These are phyloP conservation scores for Poecilia gillii DNA, from an alignment of 2,797 vertebrate genomes.

Conservation along the genomic window DNA sequence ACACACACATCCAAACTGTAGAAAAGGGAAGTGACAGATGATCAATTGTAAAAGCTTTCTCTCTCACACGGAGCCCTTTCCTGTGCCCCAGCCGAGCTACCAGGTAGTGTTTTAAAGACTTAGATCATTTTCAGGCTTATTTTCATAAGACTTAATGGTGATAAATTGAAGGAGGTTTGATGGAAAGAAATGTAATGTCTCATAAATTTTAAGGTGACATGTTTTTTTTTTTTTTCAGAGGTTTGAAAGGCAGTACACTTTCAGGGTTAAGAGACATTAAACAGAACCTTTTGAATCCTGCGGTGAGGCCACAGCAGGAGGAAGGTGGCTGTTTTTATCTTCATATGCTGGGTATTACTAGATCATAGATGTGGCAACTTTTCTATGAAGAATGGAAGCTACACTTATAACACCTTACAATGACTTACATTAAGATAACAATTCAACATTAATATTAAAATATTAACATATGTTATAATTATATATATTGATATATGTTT, in stretches of 20 bases:
- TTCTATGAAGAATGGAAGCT: too few species aligned
- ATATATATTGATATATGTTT: too few species aligned
- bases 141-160: slow-evolving; percentile 66
- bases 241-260: slow-evolving; percentile 51
- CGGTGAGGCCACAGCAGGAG: slow-evolving; percentile 12
- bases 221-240: slow-evolving; percentile 48
- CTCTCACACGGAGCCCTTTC: slow-evolving; percentile 13
- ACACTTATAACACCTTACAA: too few species aligned
- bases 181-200: slow-evolving; percentile 59
- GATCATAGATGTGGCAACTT: too few species aligned
- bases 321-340: slow-evolving; percentile 46
- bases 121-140: slow-evolving; percentile 51
- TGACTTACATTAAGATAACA: too few species aligned
- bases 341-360: not conserved
- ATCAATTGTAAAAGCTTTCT: not conserved
- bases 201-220: slow-evolving; percentile 69
- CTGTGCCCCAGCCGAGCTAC: slow-evolving; percentile 8
- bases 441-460: too few species aligned
- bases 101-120: slow-evolving; percentile 51
- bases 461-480: too few species aligned
- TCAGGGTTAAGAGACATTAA: slow-evolving; percentile 55
- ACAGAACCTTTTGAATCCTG: slow-evolving; percentile 56
- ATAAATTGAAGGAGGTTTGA: slow-evolving; percentile 64
- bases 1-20: slow-evolving; percentile 6
- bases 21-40: not conserved